Percentiles rank a stretch among this genome's conserved stretches.
Conservation (phyloP, 2,797 vertebrate species). For the Poecile montanus region DNA sequence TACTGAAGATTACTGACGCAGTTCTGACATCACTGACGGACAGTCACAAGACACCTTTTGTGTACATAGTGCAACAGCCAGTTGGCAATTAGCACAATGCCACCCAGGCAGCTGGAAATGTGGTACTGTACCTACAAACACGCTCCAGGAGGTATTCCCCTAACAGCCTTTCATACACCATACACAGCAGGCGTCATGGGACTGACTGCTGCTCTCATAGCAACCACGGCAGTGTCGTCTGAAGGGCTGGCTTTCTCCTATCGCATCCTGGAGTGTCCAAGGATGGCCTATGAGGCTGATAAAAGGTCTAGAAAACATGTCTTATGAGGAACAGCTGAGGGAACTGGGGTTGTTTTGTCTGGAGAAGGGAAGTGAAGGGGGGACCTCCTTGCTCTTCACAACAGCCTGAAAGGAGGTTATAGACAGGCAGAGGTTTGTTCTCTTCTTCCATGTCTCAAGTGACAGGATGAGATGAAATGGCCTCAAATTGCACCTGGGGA, state of each 20-base stretch:
- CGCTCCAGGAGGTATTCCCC: background rate
- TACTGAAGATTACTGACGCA: conserved; percentile 19
- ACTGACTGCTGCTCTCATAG: background rate
- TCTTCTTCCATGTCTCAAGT: background rate
- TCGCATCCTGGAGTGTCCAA: background rate
- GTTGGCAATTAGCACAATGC: background rate
- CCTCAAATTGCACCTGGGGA: background rate
- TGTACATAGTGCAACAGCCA: background rate
- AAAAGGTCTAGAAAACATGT: background rate
- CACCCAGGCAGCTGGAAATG: conserved; percentile 12
- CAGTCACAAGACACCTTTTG: conserved; percentile 14
- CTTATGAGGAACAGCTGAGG: background rate
- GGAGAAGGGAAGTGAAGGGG: background rate
- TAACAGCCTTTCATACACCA: background rate
- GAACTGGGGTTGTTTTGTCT: background rate
- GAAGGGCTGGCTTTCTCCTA: background rate
- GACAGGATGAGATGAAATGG: background rate
- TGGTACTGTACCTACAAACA: background rate
- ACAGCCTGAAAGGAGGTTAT: background rate
- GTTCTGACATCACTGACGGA: background rate
- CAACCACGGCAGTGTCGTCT: background rate
- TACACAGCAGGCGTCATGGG: background rate
- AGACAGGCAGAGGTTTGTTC: background rate
- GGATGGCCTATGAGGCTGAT: too few relatives aligned
- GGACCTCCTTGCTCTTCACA: background rate